Conservation (phyloP, 2,113 vertebrate genomes). For the Ophthalmolycus amberensis region DNA sequence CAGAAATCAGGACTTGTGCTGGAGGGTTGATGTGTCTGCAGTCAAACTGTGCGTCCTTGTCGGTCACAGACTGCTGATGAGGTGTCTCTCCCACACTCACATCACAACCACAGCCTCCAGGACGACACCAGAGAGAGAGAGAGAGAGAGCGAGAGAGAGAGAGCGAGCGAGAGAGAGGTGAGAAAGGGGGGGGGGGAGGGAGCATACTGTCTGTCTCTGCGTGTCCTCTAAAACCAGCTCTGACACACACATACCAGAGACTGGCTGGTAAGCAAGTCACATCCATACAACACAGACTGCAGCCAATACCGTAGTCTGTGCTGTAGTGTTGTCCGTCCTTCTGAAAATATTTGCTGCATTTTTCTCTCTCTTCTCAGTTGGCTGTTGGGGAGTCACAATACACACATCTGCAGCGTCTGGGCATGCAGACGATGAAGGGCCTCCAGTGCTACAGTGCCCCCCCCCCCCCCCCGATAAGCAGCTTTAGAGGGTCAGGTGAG, state of each 20-base stretch:
- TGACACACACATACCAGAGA: background rate
- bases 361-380: slow-evolving; percentile 23
- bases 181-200: slow-evolving; percentile 19
- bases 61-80: slow-evolving; percentile 77
- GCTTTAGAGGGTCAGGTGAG: slow-evolving; percentile 74
- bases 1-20: slow-evolving; percentile 63
- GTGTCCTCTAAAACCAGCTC: slow-evolving; percentile 59
- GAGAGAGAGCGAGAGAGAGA: slow-evolving; percentile 46
- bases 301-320: too few species aligned
- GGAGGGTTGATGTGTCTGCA: slow-evolving; percentile 71
- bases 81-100: slow-evolving; percentile 69
- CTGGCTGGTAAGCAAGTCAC: slow-evolving; percentile 18
- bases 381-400: slow-evolving; percentile 33
- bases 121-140: slow-evolving; percentile 54
- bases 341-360: background rate
- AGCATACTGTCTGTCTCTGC: slow-evolving; percentile 38
- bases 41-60: slow-evolving; percentile 76
- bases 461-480: slow-evolving; percentile 60
- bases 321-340: background rate
- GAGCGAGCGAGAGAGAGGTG: slow-evolving; percentile 40
- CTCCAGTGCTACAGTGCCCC: slow-evolving; percentile 44
- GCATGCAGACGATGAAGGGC: slow-evolving; percentile 39
- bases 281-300: slow-evolving; percentile 12
- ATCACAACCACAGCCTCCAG: slow-evolving; percentile 61
- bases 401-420: slow-evolving; percentile 33